These are phyloP conservation scores for Nemopilema nomurai DNA, from an alignment of 30 jellyfish, hydroid and myxozoan species.

Conservation along the genomic window DNA sequence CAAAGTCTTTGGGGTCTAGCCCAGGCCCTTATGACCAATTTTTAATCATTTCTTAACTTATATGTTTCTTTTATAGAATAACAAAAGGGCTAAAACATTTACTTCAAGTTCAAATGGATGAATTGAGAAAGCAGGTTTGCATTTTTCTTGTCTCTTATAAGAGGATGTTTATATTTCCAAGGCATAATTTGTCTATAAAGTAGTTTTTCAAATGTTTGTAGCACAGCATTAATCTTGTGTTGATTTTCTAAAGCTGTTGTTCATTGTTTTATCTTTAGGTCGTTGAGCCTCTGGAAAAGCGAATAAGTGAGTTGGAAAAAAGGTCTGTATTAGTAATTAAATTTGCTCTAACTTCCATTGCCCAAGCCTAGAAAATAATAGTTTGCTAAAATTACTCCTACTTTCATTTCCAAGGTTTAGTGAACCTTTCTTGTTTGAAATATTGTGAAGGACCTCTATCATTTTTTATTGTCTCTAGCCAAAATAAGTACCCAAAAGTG, in stretches of 20 bases:
- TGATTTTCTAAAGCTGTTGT: no score
- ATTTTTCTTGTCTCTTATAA: background rate
- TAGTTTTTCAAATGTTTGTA: no score
- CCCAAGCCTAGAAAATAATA: background rate
- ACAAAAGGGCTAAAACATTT: constrained; percentile 38
- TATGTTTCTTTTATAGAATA: constrained; percentile 17
- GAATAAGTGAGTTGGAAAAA: constrained; percentile 16
- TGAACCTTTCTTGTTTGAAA: background rate
- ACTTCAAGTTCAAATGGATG: constrained; percentile 63
- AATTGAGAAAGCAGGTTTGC: constrained; percentile 63
- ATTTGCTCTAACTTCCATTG: background rate
- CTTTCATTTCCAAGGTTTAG: background rate
- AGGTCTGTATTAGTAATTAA: background rate
- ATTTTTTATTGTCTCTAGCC: constrained; percentile 24
- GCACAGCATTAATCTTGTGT: no score
- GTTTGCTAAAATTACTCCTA: background rate
- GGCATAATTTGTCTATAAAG: no score
- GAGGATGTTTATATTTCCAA: no score
- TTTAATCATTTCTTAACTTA: no score
- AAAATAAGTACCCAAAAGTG: constrained; percentile 84
- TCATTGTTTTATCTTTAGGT: background rate
- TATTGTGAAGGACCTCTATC: background rate
- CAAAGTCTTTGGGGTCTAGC: no score
- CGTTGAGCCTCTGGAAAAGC: constrained; percentile 16
- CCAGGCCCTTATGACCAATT: no score